Base-by-base conservation (phyloP, 2,888 invertebrate species). In the Pseudanteris insignis region DNA sequence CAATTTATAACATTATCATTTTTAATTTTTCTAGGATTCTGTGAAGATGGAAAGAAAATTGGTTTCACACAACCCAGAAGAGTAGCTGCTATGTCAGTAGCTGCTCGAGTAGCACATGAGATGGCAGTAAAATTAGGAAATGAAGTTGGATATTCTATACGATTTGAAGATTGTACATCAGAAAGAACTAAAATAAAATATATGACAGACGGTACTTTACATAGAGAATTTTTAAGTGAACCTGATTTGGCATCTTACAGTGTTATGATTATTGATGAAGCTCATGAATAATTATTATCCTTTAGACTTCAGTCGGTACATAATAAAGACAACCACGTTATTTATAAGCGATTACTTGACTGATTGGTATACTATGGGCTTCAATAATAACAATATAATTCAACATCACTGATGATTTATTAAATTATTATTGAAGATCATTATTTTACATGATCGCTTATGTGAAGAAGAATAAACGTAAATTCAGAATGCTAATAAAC, bases 1-100 rank as follows among this genome's bases (percentile, higher is more conserved):
- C n/a, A n/a, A n/a, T n/a, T n/a, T 1, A n/a, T 24, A 21, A 11
- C 24, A 11, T 12, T 5, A 1, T 4, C 5, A 7, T 10, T n/a
- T n/a, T n/a, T 46, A 28, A 28, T 13, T 38, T 37, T 32, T 33
- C 12, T 11, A 58, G 58, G 51, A 2, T 94, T 90, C 72, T 91
- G 92, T 1, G 82, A 86, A 40, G 88, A 90, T 74, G 89, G 87
- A 25, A 94, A 92, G 82, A 89, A 90, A 81, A 93, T 98, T 72
- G 98, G 97, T 0, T 99, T 98, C 75, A 99, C 98, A 0, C 96
- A 97, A 79, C 98, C 99, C 0, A 84, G 98, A 65, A 84, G 99
- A 79, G 99, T 99, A 1, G 99, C 99, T 12, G 97, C 99, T 1
- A 99, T 99, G 99, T 96, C 96, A n/a, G 99, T 99, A 12, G 94